Conservation (phyloP, 1,140 invertebrate genomes). For the Babylonia areolata region DNA sequence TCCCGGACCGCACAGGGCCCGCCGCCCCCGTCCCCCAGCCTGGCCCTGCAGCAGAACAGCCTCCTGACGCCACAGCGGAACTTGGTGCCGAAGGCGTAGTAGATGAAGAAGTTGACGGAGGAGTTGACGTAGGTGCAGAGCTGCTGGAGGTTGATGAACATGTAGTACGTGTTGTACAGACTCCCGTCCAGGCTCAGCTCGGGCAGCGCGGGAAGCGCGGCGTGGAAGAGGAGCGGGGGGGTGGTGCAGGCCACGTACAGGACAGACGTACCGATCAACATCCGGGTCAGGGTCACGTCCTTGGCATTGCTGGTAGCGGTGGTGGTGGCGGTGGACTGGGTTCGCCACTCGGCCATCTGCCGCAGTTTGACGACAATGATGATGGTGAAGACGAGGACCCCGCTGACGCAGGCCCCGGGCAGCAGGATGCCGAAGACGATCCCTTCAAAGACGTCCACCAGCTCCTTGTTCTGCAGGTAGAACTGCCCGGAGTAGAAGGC, state of each 20-base stretch:
- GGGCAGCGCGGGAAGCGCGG: slow-evolving; percentile 2
- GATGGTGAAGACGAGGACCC: slow-evolving; percentile 25
- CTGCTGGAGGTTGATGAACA: slow-evolving; percentile 30
- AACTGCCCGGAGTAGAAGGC: slow-evolving; percentile 26
- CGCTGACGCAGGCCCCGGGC: slow-evolving; percentile 21
- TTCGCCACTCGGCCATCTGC: slow-evolving; percentile 38
- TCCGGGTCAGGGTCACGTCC: slow-evolving; percentile 31
- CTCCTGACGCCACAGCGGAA: background rate
- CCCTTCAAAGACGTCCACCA: slow-evolving; percentile 26
- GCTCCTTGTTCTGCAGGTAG: slow-evolving; percentile 1
- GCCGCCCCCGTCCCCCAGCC: background rate
- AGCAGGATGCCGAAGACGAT: slow-evolving; percentile 33
- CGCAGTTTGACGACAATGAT: slow-evolving; percentile 24
- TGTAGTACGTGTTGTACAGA: slow-evolving; percentile 34
- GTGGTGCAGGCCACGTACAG: slow-evolving; percentile 29
- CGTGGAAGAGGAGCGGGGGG: slow-evolving; percentile 22
- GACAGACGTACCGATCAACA: slow-evolving; percentile 31
- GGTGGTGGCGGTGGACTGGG: background rate
- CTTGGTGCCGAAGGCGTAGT: slow-evolving; percentile 28
- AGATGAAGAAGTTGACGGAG: slow-evolving; percentile 28
- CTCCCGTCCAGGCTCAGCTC: slow-evolving; percentile 31
- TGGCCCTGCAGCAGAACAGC: slow-evolving; percentile 3
- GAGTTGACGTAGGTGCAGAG: slow-evolving; percentile 27
- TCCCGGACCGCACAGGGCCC: background rate
- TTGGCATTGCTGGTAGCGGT: background rate